Base-by-base conservation (phyloP, 2,113 vertebrate genomes). In the Electrona antarctica region DNA sequence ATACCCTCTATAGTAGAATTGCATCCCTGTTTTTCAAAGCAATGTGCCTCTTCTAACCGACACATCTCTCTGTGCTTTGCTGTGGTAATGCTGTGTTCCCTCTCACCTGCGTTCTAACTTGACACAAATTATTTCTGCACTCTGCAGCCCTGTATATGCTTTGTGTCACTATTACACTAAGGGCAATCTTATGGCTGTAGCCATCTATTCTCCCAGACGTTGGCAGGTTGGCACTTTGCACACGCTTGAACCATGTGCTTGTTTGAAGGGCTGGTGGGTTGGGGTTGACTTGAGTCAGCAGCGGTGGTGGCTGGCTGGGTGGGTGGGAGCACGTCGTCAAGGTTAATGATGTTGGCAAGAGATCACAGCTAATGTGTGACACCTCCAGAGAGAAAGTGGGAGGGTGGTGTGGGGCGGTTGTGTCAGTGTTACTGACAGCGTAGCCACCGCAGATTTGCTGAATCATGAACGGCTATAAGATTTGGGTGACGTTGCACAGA, bases 241-340 rank as follows among this genome's bases (percentile, higher is more conserved):
- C 65, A n/a, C 61, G 50, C 60, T 7, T 10, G 10, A 6, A 56
- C 13, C 45, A 21, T 50, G 49, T 8, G 12, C 21, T 3, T 55
- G 60, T 67, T 68, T 48, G 13, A 8, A 1, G 28, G n/a, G 21
- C 58, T 56, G 70, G 48, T 41, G 33, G 21, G 21, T 12, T 12
- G 67, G 67, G 65, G 77, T 60, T 52, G 69, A 60, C 52, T 15
- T 69, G 81, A 73, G 86, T 88, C 83, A 77, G 88, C 69, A 71
- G 69, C 60, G 54, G 50, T 52, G 15, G 33, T 64, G 55, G 70
- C 54, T 45, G 71, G 60, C 72, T 48, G 63, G 56, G 67, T 12
- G 28, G 64, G 69, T 21, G 21, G 2, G 21, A 21, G 21, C 2
- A 2, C 2, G 2, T 21, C 58, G 58, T 85, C 76, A 81, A 86